phyloP scores from a whole-genome alignment of 2,888 invertebrate genomes.

The Phalera bucephala region DNA sequence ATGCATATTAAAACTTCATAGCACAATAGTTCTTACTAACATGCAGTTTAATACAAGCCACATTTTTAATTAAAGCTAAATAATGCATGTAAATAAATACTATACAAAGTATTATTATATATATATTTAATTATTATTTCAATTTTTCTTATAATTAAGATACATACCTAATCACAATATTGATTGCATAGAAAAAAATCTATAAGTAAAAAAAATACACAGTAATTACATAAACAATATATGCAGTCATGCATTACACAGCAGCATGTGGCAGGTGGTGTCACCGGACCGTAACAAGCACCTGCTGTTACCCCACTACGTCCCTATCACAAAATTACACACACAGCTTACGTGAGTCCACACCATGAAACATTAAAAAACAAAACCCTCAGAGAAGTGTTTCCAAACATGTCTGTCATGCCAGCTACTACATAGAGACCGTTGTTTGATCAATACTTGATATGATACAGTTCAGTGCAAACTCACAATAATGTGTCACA shows the following conservation, averaged over 20 bases:
- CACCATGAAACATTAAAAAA: constrained; percentile 39
- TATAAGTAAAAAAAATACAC: constrained; percentile 7
- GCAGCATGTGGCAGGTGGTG: constrained; percentile 67
- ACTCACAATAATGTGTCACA: constrained; percentile 59
- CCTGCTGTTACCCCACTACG: constrained; percentile 67
- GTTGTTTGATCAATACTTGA: constrained; percentile 76
- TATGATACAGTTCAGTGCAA: constrained; percentile 48
- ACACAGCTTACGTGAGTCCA: constrained; percentile 38
- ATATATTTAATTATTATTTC: too few species aligned
- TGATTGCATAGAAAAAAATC: too few species aligned
- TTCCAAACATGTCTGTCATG: constrained; percentile 34
- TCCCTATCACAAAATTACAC: constrained; percentile 48
- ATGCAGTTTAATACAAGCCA: too few species aligned
- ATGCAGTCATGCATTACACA: constrained; percentile 52
- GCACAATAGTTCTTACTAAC: too few species aligned
- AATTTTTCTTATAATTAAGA: too few species aligned
- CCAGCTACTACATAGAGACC: constrained; percentile 55
- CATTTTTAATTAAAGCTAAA: not conserved
- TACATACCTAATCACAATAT: too few species aligned
- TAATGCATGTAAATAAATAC: not conserved
- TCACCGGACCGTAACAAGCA: constrained; percentile 61
- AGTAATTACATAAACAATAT: constrained; percentile 40
- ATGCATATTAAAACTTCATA: too few species aligned
- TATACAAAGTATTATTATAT: too few species aligned
- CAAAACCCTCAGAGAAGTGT: constrained; percentile 40